Percentiles rank a stretch among this genome's conserved stretches.
These are phyloP conservation scores for Drosophila mulleri DNA, from an alignment of 2,888 invertebrate species.

Conservation along the genomic window DNA sequence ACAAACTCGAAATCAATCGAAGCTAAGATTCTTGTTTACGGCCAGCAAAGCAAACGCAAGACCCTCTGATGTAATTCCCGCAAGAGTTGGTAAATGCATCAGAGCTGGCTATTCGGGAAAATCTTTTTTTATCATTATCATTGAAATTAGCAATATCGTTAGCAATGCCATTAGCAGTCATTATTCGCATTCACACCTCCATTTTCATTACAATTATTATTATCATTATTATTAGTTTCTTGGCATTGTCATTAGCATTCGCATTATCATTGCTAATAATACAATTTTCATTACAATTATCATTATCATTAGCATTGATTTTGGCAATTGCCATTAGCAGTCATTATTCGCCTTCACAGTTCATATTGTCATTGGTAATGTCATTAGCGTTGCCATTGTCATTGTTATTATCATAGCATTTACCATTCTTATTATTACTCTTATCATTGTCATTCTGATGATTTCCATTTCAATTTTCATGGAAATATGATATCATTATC, in stretches of 20 bases:
- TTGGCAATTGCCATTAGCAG: no score
- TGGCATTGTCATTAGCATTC: not conserved
- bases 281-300: not conserved
- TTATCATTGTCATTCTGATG: no score
- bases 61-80: slow-evolving; percentile 10
- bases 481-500: no score
- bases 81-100: not conserved
- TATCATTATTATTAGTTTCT: not conserved
- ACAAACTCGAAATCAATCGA: not conserved
- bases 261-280: not conserved
- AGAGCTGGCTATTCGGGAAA: not conserved
- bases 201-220: not conserved
- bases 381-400: no score
- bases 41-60: slow-evolving; percentile 1
- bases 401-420: no score
- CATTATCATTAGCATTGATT: not conserved
- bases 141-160: not conserved
- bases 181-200: not conserved
- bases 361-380: no score
- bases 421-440: no score
- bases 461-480: no score
- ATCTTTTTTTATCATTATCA: not conserved
- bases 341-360: no score
- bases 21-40: slow-evolving; percentile 14
- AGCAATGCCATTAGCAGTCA: no score